These are phyloP conservation scores for Rhyacophila evoluta DNA, from an alignment of 2,888 invertebrate genomes.

Conservation along the genomic window DNA sequence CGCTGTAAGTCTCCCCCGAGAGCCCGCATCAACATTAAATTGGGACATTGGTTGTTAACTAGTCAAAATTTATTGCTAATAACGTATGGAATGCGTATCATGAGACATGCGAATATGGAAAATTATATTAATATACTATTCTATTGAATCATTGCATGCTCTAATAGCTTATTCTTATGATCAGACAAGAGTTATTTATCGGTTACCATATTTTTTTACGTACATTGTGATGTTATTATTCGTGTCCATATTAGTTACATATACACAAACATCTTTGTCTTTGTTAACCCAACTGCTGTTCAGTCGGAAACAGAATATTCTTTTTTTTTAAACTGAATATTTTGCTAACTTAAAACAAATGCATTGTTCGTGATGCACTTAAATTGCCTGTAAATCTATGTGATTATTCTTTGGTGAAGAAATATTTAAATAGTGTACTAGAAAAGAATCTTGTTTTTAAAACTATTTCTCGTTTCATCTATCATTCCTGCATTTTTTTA, in stretches of 20 bases:
- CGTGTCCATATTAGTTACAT: background rate
- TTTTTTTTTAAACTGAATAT: too few relatives aligned
- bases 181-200: slow-evolving; percentile 1
- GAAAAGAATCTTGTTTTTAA: too few relatives aligned
- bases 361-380: too few relatives aligned
- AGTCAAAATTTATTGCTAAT: background rate
- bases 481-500: too few relatives aligned
- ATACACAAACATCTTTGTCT: slow-evolving; percentile 22
- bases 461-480: too few relatives aligned
- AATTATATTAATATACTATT: slow-evolving; percentile 7
- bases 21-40: background rate
- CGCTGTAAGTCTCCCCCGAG: slow-evolving; percentile 81
- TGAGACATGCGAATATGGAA: background rate
- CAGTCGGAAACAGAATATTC: too few relatives aligned
- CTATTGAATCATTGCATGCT: background rate
- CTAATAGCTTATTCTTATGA: slow-evolving; percentile 4
- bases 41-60: slow-evolving; percentile 29
- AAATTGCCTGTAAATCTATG: too few relatives aligned
- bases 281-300: background rate
- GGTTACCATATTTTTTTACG: background rate
- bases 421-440: too few relatives aligned
- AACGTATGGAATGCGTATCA: background rate
- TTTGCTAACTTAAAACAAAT: too few relatives aligned
- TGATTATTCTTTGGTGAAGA: too few relatives aligned
- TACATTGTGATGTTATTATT: background rate